Conservation (phyloP, 2,888 invertebrate species). For the Lampropteryx suffumata region DNA sequence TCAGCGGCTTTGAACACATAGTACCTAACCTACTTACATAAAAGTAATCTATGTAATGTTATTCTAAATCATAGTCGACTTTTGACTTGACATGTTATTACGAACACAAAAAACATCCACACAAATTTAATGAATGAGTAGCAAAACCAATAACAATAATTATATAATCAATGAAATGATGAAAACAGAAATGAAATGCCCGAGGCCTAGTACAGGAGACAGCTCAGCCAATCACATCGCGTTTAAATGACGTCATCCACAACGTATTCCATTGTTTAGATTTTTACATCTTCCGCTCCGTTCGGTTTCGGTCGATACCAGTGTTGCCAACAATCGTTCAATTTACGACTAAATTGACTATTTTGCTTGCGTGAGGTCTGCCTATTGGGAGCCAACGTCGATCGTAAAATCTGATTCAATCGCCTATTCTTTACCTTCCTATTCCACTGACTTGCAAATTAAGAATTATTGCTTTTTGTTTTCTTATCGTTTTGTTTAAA, state of each 20-base stretch:
- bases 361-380: slow-evolving; percentile 26
- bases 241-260: too few relatives aligned
- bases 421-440: slow-evolving; percentile 19
- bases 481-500: neutral
- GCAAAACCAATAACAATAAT: too few relatives aligned
- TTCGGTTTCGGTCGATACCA: neutral
- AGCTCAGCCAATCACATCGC: too few relatives aligned
- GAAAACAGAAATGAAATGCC: too few relatives aligned
- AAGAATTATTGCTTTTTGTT: slow-evolving; percentile 14
- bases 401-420: slow-evolving; percentile 28
- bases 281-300: neutral
- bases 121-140: neutral
- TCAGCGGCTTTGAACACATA: too few relatives aligned
- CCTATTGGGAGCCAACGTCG: slow-evolving; percentile 8
- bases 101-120: too few relatives aligned
- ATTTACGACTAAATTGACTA: slow-evolving; percentile 9
- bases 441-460: slow-evolving; percentile 6
- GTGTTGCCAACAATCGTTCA: slow-evolving; percentile 23
- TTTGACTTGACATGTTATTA: too few relatives aligned
- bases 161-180: too few relatives aligned
- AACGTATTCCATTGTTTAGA: neutral
- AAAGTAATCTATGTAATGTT: too few relatives aligned
- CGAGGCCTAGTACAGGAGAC: too few relatives aligned
- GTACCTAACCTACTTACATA: too few relatives aligned
- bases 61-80: too few relatives aligned